Evolutionary conservation across 2,888 invertebrate genomes (phyloP).

Genomic region (Troilus luridus): DNA sequence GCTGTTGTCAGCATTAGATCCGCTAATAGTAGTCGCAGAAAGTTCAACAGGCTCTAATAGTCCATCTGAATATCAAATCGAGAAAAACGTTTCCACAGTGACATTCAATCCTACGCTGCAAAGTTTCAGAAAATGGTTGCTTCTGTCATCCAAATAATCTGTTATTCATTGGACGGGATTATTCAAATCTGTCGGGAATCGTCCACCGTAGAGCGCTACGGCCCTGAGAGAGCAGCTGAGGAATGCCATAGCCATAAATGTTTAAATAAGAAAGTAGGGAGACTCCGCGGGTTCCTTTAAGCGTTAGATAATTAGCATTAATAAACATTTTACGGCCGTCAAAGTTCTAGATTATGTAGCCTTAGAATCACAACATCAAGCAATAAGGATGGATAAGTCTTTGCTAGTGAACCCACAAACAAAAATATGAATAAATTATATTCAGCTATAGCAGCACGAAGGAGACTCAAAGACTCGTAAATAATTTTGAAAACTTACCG

Average conservation of each 20-base stretch:
- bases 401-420: neutral
- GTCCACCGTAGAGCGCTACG: neutral
- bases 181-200: neutral
- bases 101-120: slow-evolving; percentile 8
- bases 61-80: slow-evolving; percentile 16
- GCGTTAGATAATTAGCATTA: neutral
- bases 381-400: neutral
- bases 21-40: neutral
- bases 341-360: neutral
- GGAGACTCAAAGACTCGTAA: neutral
- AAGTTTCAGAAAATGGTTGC: neutral
- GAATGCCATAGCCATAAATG: neutral
- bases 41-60: neutral
- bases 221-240: neutral
- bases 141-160: neutral
- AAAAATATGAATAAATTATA: neutral
- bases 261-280: slow-evolving; percentile 3
- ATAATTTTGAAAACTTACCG: neutral
- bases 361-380: neutral
- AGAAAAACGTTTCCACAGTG: neutral
- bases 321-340: neutral
- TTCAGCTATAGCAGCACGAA: neutral
- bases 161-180: slow-evolving; percentile 2
- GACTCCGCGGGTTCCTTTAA: neutral
- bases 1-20: neutral